A percentile compares a stretch with the other conserved stretches of the same genome.
Evolutionary conservation across 2,797 vertebrate genomes (phyloP).

Genomic region (Pygocentrus nattereri): DNA sequence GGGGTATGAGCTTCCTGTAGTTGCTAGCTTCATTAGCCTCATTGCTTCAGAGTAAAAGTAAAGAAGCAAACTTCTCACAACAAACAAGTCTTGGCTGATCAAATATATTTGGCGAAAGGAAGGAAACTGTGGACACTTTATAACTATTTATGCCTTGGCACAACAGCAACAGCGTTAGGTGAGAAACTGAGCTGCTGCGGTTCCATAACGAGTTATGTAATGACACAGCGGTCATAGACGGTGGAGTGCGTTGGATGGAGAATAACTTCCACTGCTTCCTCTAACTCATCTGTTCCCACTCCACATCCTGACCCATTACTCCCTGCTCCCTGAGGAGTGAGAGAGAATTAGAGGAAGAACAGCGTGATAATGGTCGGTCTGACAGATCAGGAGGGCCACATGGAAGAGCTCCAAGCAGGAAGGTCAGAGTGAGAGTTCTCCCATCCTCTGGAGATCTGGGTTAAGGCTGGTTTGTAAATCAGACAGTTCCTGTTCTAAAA

Average conservation of each 20-base stretch:
- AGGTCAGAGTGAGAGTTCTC: background rate
- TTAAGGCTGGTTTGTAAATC: background rate
- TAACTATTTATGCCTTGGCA: background rate
- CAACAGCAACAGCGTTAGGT: background rate
- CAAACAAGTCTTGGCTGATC: too few species aligned
- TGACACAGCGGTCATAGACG: conserved; percentile 22
- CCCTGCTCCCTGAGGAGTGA: conserved; percentile 23
- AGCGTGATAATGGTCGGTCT: background rate
- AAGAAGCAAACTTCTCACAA: background rate
- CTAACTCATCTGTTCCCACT: conserved; percentile 3
- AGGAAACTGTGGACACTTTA: too few species aligned
- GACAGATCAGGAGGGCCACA: too few species aligned
- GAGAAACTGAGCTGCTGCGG: conserved; percentile 38
- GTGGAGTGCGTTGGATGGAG: conserved; percentile 40
- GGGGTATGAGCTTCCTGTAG: background rate
- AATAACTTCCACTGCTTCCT: conserved; percentile 37
- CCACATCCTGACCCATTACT: conserved; percentile 13
- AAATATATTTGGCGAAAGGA: background rate
- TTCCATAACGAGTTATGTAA: conserved; percentile 21
- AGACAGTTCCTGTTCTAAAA: too few species aligned
- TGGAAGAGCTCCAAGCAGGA: background rate
- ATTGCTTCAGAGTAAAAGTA: background rate
- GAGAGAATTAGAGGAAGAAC: conserved; percentile 32
- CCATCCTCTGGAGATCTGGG: background rate
- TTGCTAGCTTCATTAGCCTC: background rate